A percentile compares a stretch with the other conserved stretches of the same genome.
These are phyloP conservation scores for Alitta virens DNA, from an alignment of 2,888 invertebrate species.

Conservation along the genomic window DNA sequence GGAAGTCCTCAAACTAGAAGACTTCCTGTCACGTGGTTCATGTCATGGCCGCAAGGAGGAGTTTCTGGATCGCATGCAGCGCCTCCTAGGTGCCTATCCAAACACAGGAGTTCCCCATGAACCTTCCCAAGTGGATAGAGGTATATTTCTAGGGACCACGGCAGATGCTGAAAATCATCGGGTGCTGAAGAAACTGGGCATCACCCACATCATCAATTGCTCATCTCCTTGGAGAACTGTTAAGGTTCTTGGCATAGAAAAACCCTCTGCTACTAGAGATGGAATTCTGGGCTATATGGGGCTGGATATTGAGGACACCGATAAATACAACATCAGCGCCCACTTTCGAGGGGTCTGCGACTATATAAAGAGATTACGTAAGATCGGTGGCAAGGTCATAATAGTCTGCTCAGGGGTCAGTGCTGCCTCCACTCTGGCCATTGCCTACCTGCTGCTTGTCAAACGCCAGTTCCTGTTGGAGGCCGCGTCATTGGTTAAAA, in stretches of 20 bases:
- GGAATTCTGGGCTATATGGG: conserved; percentile 6
- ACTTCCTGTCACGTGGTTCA: neutral
- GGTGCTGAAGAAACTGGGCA: conserved; percentile 10
- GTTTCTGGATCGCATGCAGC: conserved; percentile 2
- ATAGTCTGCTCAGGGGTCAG: conserved; percentile 1
- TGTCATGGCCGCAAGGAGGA: neutral
- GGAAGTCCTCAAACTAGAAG: neutral
- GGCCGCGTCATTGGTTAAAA: conserved; percentile 4
- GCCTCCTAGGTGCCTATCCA: conserved; percentile 6
- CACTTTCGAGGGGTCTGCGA: conserved; percentile 5
- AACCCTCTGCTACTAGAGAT: neutral
- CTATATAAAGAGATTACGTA: conserved; percentile 5
- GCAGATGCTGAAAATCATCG: conserved; percentile 25
- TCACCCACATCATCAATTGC: conserved; percentile 25
- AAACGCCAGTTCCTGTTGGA: conserved; percentile 9
- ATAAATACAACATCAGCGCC: conserved; percentile 1
- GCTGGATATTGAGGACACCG: neutral
- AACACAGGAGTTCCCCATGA: conserved; percentile 13
- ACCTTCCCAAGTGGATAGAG: conserved; percentile 11
- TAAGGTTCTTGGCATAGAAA: neutral
- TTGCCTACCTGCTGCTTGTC: conserved; percentile 1
- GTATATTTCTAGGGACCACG: conserved; percentile 23
- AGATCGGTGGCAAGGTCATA: neutral
- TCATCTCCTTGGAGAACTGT: conserved; percentile 1
- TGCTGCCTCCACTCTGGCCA: neutral